Evolutionary conservation across 2,888 invertebrate genomes (phyloP), one percentile per base, ranked within the genome.

Genomic region (Drosophila falleni): DNA sequence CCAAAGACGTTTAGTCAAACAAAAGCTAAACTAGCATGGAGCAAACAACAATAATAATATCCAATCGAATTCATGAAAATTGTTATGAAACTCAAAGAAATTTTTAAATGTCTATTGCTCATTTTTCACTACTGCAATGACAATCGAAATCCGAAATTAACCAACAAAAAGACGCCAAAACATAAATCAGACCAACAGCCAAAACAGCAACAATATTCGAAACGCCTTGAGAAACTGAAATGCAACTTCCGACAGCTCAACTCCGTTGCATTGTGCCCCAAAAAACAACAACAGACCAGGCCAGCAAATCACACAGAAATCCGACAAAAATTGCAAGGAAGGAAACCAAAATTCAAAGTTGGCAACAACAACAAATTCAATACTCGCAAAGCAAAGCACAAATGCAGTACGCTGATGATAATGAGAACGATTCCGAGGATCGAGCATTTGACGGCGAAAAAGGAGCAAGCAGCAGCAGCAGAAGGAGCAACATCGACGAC

Each of bases 61-160:
- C 15, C 10, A 64, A 71, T 56, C 67, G 59, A 68, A 42, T 59
- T 51, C 59, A 68, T 65, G 78, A 73, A 75, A 75, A 82, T 87
- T 87, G 89, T 87, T 82, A 87, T 87, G 87, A 87, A 87, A 87
- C 87, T 87, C 87, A 87, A 79, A 71, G 37, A 82, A 77, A 80
- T 87, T 81, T 65, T 80, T 54, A 89, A 87, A 75, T 84, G 60
- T 80, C 72, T 89, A 80, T 74, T 87, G 80, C 80, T 89, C 74
- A 81, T 80, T 53, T 72, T 87, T 60, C 78, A 76, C 58, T 74
- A 81, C 70, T 81, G 74, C 72, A 71, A 71, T 67, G 80, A 73
- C 55, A 70, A 79, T 58, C 65, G 37, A 71, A 49, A 63, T 61
- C 39, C 35, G 5, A 71, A 71, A 70, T 70, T 72, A 53, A 66